Evolutionary conservation across 2,797 vertebrate genomes (phyloP).

Genomic region (Prionace glauca): DNA sequence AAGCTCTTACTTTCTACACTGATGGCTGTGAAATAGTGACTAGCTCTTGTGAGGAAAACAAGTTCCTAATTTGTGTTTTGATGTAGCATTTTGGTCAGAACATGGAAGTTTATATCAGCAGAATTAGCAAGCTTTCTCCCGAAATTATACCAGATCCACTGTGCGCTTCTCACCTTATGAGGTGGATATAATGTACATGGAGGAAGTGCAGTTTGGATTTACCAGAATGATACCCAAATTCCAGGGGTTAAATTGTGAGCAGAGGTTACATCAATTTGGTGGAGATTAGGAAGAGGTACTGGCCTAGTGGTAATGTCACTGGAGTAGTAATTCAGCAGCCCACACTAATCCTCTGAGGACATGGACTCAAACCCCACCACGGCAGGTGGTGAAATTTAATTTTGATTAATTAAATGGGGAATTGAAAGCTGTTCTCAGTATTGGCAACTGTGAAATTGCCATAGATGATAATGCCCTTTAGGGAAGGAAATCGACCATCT

Average conservation of each 20-base stretch:
- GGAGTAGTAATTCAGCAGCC: too few relatives aligned
- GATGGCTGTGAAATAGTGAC: neutral
- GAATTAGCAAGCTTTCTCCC: neutral
- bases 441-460: too few relatives aligned
- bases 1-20: neutral
- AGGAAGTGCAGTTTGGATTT: neutral
- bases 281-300: neutral
- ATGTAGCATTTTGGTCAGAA: neutral
- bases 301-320: too few relatives aligned
- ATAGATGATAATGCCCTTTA: too few relatives aligned
- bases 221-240: neutral
- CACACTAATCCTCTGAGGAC: too few relatives aligned
- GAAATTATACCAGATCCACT: neutral
- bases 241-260: neutral
- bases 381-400: too few relatives aligned
- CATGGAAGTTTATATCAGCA: neutral
- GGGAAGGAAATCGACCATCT: too few relatives aligned
- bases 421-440: too few relatives aligned
- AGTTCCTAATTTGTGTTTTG: neutral
- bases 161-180: neutral
- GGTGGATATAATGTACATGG: neutral
- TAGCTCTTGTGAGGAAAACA: neutral
- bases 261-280: neutral
- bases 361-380: too few relatives aligned
- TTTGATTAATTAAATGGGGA: too few relatives aligned